Conservation (phyloP, 2,113 vertebrate species). For the Cephalopholis sonnerati region DNA sequence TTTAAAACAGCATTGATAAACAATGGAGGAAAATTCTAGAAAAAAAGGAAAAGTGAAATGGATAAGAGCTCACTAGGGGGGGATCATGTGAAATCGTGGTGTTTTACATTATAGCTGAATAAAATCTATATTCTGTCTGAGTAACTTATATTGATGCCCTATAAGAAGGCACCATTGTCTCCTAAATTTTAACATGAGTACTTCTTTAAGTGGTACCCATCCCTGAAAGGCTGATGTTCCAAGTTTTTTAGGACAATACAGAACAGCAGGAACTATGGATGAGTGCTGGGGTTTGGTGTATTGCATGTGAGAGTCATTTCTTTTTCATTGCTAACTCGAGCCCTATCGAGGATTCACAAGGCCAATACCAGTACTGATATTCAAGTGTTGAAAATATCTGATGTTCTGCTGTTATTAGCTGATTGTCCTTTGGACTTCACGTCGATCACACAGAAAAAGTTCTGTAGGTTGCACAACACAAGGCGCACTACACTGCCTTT, state of each 20-base stretch:
- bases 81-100: neutral
- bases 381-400: neutral
- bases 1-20: neutral
- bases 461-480: too few species aligned
- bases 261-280: neutral
- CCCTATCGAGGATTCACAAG: neutral
- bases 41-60: neutral
- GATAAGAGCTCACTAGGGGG: neutral
- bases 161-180: neutral
- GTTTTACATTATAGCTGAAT: neutral
- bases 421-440: too few species aligned
- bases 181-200: neutral
- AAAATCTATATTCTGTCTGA: too few species aligned
- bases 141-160: too few species aligned
- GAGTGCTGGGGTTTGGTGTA: neutral
- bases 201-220: neutral
- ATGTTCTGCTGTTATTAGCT: neutral
- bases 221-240: neutral
- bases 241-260: neutral
- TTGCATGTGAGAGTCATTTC: constrained; percentile 2
- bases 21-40: neutral
- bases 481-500: too few species aligned
- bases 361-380: neutral
- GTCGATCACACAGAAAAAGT: too few species aligned
- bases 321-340: neutral